A percentile compares a stretch with the other conserved stretches of the same genome.
These are phyloP conservation scores for Drosophila tropicalis DNA, from an alignment of 1,140 invertebrate genomes.

Conservation along the genomic window DNA sequence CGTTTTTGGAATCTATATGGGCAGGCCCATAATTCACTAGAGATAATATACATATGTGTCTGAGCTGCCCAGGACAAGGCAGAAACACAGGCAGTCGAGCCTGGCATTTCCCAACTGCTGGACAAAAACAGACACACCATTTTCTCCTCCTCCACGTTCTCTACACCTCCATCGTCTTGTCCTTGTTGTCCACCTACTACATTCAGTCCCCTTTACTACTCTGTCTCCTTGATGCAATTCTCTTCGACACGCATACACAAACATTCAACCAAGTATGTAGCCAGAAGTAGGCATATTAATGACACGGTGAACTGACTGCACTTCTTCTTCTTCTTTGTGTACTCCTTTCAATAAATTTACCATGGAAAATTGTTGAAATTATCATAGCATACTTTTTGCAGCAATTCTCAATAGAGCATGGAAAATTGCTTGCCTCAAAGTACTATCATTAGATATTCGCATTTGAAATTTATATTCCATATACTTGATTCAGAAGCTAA, in stretches of 20 bases:
- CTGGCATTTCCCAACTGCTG: slow-evolving; percentile 12
- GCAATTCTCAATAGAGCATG: background rate
- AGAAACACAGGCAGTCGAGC: slow-evolving; percentile 6
- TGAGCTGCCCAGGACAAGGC: slow-evolving; percentile 12
- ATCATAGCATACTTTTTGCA: slow-evolving; percentile 6
- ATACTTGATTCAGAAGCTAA: too few species aligned
- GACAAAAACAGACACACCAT: slow-evolving; percentile 9
- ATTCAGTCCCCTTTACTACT: background rate
- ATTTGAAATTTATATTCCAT: too few species aligned
- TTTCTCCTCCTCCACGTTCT: background rate
- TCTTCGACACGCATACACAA: slow-evolving; percentile 28
- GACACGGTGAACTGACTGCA: slow-evolving; percentile 47
- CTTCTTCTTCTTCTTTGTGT: slow-evolving; percentile 2
- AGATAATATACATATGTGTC: slow-evolving; percentile 79
- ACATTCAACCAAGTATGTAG: slow-evolving; percentile 14
- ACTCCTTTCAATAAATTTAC: background rate
- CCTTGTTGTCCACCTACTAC: background rate
- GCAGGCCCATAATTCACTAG: slow-evolving; percentile 75
- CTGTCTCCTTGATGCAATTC: slow-evolving; percentile 30
- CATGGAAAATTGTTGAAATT: slow-evolving; percentile 10
- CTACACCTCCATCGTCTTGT: background rate
- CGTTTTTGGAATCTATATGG: slow-evolving; percentile 77
- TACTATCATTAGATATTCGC: background rate
- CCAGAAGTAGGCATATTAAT: slow-evolving; percentile 42
- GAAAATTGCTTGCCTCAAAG: background rate